Evolutionary conservation across 2,113 vertebrate species (phyloP), one percentile per base, ranked within the genome.

Genomic region (Martes martes): DNA sequence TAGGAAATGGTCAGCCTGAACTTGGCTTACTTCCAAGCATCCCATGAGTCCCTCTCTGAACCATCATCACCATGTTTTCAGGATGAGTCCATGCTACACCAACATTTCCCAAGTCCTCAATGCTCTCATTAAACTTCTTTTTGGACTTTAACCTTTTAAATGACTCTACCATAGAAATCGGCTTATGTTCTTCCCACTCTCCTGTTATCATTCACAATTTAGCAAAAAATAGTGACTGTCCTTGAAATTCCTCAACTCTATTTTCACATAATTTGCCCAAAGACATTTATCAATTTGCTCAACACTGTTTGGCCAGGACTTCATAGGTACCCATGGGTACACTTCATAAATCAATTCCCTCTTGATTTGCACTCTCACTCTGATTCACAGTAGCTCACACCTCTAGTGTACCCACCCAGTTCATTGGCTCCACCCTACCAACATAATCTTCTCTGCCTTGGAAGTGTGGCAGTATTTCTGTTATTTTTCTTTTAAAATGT

Each of bases 401-500:
- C 4, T 82, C 67, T 10, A 61, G 21, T 1, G 8, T 19, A 39
- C 0, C 14, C 28, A 15, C 0, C 11, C 28, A 23, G 45, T 28
- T 55, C 9, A 36, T 39, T 42, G 39, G 7, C 6, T 47, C 45
- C 2, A 23, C 47, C 33, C 16, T 26, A 57, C 15, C 61, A 79
- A 88, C 21, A 63, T 1, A 33, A 6, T 36, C 65, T 81, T 61
- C 24, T 73, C 87, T 45, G 31, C 3, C 6, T 26, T 80, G 31
- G 4, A 89, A 33, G 50, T 31, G 4, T 15, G 11, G 1, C 2
- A 65, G 7, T 26, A 15, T 26, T 84, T 71, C 9, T 18, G 67
- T 87, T 39, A 23, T 11, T 90, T 89, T 85, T 69, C 21, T 61
- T 33, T 55, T 42, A 81, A 95, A 93, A 97, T 61, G 2, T 1